Evolutionary conservation across 2,797 vertebrate genomes (phyloP).

Genomic region (Cuculus canorus): DNA sequence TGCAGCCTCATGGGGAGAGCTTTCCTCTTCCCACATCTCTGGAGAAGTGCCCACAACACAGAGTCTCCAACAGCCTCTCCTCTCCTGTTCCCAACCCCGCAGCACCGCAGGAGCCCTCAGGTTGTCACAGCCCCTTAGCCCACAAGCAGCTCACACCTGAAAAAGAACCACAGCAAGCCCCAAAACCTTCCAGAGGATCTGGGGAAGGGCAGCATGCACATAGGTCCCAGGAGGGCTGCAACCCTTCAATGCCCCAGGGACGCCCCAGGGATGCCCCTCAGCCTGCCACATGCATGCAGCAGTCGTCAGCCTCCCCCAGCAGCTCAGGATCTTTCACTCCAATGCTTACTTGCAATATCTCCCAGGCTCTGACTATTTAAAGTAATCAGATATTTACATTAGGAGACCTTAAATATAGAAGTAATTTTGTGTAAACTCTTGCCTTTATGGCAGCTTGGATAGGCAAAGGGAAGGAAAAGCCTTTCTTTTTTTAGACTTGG

Average conservation of each 20-base stretch:
- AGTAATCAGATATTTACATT: background rate
- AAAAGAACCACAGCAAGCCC: background rate
- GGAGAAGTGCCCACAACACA: background rate
- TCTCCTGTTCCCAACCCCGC: rapidly evolving
- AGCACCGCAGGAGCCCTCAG: rapidly evolving
- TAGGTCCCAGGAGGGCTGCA: background rate
- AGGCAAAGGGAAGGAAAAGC: constrained; percentile 35
- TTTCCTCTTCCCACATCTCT: background rate
- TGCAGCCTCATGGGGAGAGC: background rate
- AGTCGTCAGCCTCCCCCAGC: background rate
- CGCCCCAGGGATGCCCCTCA: background rate
- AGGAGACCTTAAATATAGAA: constrained; percentile 39
- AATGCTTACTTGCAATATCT: background rate
- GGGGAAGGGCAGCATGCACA: background rate
- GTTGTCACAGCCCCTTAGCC: rapidly evolving
- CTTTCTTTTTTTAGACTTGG: constrained; percentile 52
- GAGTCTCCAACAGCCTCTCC: background rate
- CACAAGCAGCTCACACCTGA: background rate
- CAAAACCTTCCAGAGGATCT: background rate
- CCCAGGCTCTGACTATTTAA: constrained; percentile 1
- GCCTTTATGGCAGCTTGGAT: constrained; percentile 14
- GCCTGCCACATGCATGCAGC: rapidly evolving
- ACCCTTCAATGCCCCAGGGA: background rate
- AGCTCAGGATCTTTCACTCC: background rate
- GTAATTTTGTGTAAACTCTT: constrained; percentile 41